Evolutionary conservation across 1,140 invertebrate genomes (phyloP).

Genomic region (Danaus melanippus): DNA sequence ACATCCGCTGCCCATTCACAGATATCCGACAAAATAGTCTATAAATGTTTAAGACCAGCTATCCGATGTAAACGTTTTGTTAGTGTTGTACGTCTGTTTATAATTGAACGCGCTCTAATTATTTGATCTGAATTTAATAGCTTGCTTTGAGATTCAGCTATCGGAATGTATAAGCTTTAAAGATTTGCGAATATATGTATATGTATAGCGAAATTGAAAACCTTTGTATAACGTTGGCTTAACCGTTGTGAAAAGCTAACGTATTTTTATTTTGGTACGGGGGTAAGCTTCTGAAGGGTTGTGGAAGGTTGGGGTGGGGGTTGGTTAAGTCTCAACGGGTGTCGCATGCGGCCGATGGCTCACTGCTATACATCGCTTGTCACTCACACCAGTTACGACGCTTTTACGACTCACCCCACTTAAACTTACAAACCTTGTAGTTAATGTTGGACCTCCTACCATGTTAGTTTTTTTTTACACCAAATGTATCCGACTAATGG

Average conservation of each 20-base stretch:
- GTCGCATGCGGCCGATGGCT: conserved; percentile 46
- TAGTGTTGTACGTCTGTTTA: too few species aligned
- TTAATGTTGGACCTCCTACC: conserved; percentile 41
- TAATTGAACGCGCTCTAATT: too few species aligned
- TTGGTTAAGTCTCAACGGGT: conserved; percentile 28
- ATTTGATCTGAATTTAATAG: too few species aligned
- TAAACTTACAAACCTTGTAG: conserved; percentile 38
- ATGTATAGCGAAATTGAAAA: too few species aligned
- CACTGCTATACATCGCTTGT: conserved; percentile 37
- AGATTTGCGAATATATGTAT: too few species aligned
- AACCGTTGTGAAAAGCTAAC: conserved; percentile 11
- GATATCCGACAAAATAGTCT: too few species aligned
- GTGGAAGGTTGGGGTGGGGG: background rate
- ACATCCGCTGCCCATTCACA: too few species aligned
- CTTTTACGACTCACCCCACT: conserved; percentile 43
- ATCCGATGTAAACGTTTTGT: too few species aligned
- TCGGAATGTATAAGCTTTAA: too few species aligned
- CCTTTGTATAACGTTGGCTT: too few species aligned
- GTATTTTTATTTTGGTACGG: conserved; percentile 11
- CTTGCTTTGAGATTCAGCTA: too few species aligned
- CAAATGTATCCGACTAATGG: conserved; percentile 35
- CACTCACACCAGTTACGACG: conserved; percentile 34
- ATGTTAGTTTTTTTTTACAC: conserved; percentile 48
- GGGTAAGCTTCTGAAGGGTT: conserved; percentile 2
- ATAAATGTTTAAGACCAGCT: too few species aligned